These are phyloP conservation scores for Drosophila biarmipes DNA, from an alignment of 1,140 invertebrate species.

Conservation along the genomic window DNA sequence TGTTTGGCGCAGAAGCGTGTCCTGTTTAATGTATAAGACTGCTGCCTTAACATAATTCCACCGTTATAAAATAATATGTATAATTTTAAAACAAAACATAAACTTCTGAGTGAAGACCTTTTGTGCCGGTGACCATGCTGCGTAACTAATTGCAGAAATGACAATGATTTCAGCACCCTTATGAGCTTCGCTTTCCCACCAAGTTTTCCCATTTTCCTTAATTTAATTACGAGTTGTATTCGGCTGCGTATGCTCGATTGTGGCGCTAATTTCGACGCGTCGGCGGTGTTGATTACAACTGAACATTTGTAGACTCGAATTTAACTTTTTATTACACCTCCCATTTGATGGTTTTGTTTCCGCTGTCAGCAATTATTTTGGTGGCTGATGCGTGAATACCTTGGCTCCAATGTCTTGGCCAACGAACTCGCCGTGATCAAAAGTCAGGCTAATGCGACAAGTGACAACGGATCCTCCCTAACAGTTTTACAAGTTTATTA, in stretches of 20 bases:
- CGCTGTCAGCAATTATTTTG: conserved; percentile 59
- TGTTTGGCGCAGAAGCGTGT: conserved; percentile 46
- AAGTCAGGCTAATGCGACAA: conserved; percentile 29
- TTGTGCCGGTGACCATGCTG: conserved; percentile 56
- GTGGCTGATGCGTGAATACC: conserved; percentile 70
- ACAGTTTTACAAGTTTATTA: conserved; percentile 74
- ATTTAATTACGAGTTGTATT: conserved; percentile 76
- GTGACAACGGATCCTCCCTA: conserved; percentile 58
- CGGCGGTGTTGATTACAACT: conserved; percentile 72
- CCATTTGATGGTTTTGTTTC: conserved; percentile 44
- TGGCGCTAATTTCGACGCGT: conserved; percentile 63
- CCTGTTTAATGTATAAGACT: conserved; percentile 40
- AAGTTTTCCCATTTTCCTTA: conserved; percentile 56
- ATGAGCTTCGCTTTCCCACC: conserved; percentile 31
- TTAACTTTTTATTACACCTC: conserved; percentile 67
- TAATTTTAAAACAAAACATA: conserved; percentile 18
- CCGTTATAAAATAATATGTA: conserved; percentile 25
- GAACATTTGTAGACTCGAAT: conserved; percentile 30
- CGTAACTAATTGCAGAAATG: conserved; percentile 71
- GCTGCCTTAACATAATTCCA: conserved; percentile 21
- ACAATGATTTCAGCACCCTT: conserved; percentile 28
- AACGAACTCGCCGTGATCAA: conserved; percentile 48
- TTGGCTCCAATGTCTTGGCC: conserved; percentile 49
- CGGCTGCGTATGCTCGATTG: conserved; percentile 49
- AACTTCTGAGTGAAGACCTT: conserved; percentile 8